These are phyloP conservation scores for Trypoxylus dichotomus DNA, from an alignment of 1,140 invertebrate genomes.

Conservation along the genomic window DNA sequence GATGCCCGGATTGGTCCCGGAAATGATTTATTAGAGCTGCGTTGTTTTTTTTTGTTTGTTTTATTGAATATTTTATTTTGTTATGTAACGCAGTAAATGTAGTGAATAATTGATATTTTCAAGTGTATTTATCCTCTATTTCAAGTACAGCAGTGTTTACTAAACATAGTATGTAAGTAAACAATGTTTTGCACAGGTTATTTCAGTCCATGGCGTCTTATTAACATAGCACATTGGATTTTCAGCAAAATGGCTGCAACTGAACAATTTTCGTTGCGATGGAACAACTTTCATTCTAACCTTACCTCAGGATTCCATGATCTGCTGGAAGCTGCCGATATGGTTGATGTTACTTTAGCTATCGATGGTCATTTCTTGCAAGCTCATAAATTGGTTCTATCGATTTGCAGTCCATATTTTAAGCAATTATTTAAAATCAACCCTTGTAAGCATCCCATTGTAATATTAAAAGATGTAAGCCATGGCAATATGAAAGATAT, in stretches of 20 bases:
- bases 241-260: constrained; percentile 47
- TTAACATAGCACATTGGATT: constrained; percentile 10
- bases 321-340: constrained; percentile 65
- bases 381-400: constrained; percentile 72
- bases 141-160: not conserved
- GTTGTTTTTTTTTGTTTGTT: constrained; percentile 40
- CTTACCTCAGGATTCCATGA: constrained; percentile 64
- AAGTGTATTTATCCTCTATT: constrained; percentile 1
- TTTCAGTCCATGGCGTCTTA: constrained; percentile 17
- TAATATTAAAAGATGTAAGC: constrained; percentile 77
- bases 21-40: constrained; percentile 50
- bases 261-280: constrained; percentile 65
- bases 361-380: constrained; percentile 70
- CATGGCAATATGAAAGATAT: constrained; percentile 76
- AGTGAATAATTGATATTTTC: constrained; percentile 15
- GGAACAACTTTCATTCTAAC: constrained; percentile 70
- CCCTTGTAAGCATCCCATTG: constrained; percentile 62
- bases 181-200: constrained; percentile 26
- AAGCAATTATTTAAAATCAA: constrained; percentile 67
- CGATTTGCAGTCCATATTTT: constrained; percentile 74
- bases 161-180: constrained; percentile 23
- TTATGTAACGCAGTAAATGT: constrained; percentile 40
- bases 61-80: constrained; percentile 35
- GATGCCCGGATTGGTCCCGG: constrained; percentile 51
- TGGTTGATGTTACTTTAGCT: constrained; percentile 73